Conservation (phyloP, 2,888 invertebrate species). For the Galeopsomyia nigrocyanea region DNA sequence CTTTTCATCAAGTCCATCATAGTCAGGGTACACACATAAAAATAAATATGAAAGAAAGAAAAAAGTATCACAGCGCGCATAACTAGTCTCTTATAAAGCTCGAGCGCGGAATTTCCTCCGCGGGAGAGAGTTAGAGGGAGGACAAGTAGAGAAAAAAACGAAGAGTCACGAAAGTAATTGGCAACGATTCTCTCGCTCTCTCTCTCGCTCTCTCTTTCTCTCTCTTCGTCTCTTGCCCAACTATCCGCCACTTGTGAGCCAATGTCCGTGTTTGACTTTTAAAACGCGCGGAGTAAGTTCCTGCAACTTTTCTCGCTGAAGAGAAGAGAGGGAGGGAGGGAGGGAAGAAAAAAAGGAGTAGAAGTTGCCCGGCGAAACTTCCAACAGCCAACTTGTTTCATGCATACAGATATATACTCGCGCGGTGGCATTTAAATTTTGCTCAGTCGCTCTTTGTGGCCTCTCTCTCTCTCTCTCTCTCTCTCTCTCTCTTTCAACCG, state of each 20-base stretch:
- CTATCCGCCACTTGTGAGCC: constrained; percentile 21
- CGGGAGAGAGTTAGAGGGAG: not conserved
- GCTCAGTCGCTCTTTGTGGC: not conserved
- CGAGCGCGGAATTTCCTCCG: no score
- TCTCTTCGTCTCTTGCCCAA: not conserved
- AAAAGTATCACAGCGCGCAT: no score
- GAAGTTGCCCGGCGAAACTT: not conserved
- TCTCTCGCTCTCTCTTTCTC: no score
- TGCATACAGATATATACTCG: not conserved
- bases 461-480: not conserved
- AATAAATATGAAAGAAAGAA: no score
- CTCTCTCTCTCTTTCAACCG: no score
- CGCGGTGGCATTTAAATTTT: no score
- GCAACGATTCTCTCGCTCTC: constrained; percentile 12
- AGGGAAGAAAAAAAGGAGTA: no score
- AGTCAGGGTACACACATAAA: no score
- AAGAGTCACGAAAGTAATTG: constrained; percentile 22
- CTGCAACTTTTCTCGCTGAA: not conserved
- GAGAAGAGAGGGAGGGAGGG: no score
- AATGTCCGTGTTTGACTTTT: constrained; percentile 29
- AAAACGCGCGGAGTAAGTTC: constrained; percentile 27
- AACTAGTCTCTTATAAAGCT: no score
- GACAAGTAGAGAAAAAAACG: not conserved
- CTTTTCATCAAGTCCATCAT: no score
- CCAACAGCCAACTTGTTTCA: constrained; percentile 9